Evolutionary conservation across 2,888 invertebrate genomes (phyloP), one percentile per base, ranked within the genome.

Genomic region (Dicyrtomina minuta): DNA sequence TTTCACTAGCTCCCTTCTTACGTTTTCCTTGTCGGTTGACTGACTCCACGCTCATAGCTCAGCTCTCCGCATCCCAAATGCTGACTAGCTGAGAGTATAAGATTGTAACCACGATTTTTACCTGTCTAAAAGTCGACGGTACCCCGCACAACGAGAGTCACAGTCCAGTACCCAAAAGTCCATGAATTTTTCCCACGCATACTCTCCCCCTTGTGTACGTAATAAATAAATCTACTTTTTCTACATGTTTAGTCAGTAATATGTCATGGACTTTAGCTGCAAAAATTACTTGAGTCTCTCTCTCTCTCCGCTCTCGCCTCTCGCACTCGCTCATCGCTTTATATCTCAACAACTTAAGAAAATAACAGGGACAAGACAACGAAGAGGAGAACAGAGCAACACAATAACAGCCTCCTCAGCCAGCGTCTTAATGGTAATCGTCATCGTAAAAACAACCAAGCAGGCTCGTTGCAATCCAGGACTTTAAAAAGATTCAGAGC

Each of bases 41-140:
- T 55, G 61, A 61, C 33, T 61, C 46, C 17, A 60, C 22, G 51
- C 22, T 51, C 51, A 51, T 26, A 27, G 15, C 46, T 15, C 46
- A 24, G 26, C 61, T n/a, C n/a, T n/a, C n/a, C n/a, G n/a, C n/a
- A n/a, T n/a, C n/a, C n/a, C n/a, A n/a, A n/a, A 27, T 20, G 64
- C 67, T 67, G 67, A 67, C 67, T 67, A n/a, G n/a, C n/a, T n/a
- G n/a, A n/a, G n/a, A n/a, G n/a, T n/a, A n/a, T n/a, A 59, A 67
- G 67, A 67, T 67, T 67, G 46, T 58, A 67, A 67, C 67, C 67
- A 59, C 67, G 58, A 67, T 58, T 59, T 58, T 67, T 59, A 67
- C 66, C 66, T 66, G 67, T 59, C 27, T 49, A 2, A 46, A 53
- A 66, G 62, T 49, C 27, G 27, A 33, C 27, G 27, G 44, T 61